Evolutionary conservation across 2,797 vertebrate species (phyloP), one percentile per base, ranked within the genome.

Genomic region (Phrynocephalus guinanensis): DNA sequence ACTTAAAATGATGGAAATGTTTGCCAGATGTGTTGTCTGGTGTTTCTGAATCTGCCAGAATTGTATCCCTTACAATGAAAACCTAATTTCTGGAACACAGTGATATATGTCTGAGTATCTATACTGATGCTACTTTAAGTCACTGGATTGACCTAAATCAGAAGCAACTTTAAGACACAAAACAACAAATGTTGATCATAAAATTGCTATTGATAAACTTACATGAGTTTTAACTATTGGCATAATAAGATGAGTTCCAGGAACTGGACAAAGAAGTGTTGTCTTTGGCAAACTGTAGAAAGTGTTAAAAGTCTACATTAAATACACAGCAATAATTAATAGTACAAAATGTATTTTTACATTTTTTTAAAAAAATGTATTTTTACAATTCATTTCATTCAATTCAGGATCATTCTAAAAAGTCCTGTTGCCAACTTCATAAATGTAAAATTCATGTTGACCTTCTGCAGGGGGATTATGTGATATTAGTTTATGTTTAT

Each of bases 241-340:
- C 83, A 66, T 86, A 92, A 94, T 66, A 11, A 0, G 3, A 0
- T 91, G 87, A 82, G 38, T 0, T 48, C 89, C 93, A 90, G 92
- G 56, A 91, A 91, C 75, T 22, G 5, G 4, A 89, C 79, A 94
- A 18, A 70, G 87, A 70, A 93, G 2, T 30, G 48, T 60, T 91
- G 89, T 16, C 33, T 1, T 30, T 50, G 18, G 28, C 68, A 16
- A 84, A 2, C 78, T 94, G 86, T 38, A 56, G 52, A 89, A 79
- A 70, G 78, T 80, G 28, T 20, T 1, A 2, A 86, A 91, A 88
- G 66, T 22, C 66, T 18, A 83, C 6, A 56, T 76, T 85, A 80
- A 52, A 75, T 77, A 79, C 80, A 82, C 18, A 87, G 85, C 2
- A 8, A 3, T 50, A 3, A 0, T 86, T 86, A 86, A 84, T 22